Evolutionary conservation across 2,113 vertebrate genomes (phyloP).

Genomic region (Myiozetetes cayanensis): DNA sequence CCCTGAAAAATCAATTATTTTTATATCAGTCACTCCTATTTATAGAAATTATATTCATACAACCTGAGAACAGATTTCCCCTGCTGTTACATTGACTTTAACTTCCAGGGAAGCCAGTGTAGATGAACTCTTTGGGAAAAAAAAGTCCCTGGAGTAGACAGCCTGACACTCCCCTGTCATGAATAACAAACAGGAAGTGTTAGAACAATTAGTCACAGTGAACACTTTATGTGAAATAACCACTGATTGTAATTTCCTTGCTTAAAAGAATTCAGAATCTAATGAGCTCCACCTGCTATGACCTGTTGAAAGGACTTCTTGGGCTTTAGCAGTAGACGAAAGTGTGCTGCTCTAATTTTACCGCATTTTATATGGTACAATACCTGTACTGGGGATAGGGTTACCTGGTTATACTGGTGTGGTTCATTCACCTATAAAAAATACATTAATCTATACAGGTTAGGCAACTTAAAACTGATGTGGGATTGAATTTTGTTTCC

Average conservation of each 20-base stretch:
- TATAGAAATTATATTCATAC: constrained; percentile 35
- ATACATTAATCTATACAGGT: neutral
- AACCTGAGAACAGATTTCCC: constrained; percentile 26
- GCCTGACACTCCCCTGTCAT: neutral
- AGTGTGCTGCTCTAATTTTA: neutral
- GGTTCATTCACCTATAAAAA: neutral
- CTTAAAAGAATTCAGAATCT: neutral
- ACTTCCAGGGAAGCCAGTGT: neutral
- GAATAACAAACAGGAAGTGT: constrained; percentile 27
- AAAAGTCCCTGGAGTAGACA: neutral
- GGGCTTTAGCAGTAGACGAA: neutral
- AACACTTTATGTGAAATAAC: neutral
- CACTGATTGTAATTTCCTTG: neutral
- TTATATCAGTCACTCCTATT: constrained; percentile 33
- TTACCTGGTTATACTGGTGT: neutral
- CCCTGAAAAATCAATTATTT: constrained; percentile 55
- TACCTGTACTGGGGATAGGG: neutral
- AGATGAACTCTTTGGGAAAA: constrained; percentile 10
- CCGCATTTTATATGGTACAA: neutral
- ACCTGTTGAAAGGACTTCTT: neutral
- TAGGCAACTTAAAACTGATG: neutral
- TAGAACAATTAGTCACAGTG: constrained; percentile 5
- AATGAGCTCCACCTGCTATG: neutral
- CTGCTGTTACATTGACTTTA: constrained; percentile 33
- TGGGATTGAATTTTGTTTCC: neutral